Percentiles rank a stretch among this genome's conserved stretches.
Evolutionary conservation across 2,888 invertebrate genomes (phyloP).

Genomic region (Keiferia lycopersicella): DNA sequence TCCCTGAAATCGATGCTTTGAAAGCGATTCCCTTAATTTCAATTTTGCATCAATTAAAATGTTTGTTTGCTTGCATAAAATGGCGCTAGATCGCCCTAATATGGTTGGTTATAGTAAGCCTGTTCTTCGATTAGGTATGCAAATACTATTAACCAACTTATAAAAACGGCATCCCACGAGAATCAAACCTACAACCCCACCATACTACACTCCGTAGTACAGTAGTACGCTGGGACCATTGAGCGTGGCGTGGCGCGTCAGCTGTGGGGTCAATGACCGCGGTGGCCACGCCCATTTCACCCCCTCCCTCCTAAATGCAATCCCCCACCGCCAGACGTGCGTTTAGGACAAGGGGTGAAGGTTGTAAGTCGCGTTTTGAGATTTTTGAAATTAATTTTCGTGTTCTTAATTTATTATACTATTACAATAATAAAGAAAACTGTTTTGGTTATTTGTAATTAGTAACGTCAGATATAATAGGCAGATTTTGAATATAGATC

Average conservation of each 20-base stretch:
- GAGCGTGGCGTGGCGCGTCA: conserved; percentile 55
- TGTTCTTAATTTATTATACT: too few relatives aligned
- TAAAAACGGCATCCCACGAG: background rate
- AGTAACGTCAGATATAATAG: too few relatives aligned
- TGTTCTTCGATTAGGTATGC: background rate
- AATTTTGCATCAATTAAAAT: too few relatives aligned
- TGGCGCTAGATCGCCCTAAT: too few relatives aligned
- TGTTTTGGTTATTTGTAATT: too few relatives aligned
- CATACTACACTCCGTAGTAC: background rate
- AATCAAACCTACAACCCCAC: background rate
- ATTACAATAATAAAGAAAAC: too few relatives aligned
- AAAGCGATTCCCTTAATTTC: too few relatives aligned
- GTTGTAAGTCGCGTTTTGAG: conserved; percentile 10
- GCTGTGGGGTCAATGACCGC: conserved; percentile 65
- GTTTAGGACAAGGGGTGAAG: background rate
- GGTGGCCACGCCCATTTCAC: conserved; percentile 41
- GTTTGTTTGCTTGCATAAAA: too few relatives aligned
- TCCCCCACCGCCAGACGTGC: background rate
- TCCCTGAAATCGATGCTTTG: too few relatives aligned
- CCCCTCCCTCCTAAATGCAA: conserved; percentile 19
- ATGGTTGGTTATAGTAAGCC: too few relatives aligned
- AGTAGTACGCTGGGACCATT: conserved; percentile 44
- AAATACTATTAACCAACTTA: background rate
- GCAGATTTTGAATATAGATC: too few relatives aligned
- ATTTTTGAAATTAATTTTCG: background rate